Evolutionary conservation across 1,140 invertebrate species (phyloP).

Genomic region (Diabrotica undecimpunctata): DNA sequence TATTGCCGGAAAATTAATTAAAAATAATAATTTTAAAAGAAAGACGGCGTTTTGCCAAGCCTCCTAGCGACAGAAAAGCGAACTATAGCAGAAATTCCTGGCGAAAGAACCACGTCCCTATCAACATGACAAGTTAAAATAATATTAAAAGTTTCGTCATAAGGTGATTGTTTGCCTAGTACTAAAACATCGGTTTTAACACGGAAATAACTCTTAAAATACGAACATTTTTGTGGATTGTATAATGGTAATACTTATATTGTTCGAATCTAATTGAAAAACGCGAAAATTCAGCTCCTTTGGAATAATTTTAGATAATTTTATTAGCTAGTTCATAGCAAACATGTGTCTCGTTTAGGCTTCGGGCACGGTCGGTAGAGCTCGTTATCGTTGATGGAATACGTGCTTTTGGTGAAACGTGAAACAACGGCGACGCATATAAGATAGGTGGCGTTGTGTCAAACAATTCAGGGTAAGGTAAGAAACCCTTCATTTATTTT

Average conservation of each 20-base stretch:
- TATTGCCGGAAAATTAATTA: constrained; percentile 37
- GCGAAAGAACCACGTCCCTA: constrained; percentile 45
- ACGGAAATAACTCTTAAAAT: constrained; percentile 27
- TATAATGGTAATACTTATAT: constrained; percentile 19
- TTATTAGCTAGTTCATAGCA: constrained; percentile 30
- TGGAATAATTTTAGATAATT: constrained; percentile 26
- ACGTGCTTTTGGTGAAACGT: constrained; percentile 43
- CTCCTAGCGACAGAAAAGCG: constrained; percentile 32
- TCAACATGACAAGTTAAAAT: constrained; percentile 42
- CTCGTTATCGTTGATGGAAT: constrained; percentile 38
- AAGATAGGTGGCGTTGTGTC: constrained; percentile 45
- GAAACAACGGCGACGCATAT: constrained; percentile 39
- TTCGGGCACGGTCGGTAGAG: constrained; percentile 32
- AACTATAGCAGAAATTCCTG: constrained; percentile 42
- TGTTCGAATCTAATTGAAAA: constrained; percentile 33
- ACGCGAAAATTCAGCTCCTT: constrained; percentile 26
- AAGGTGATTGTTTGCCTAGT: constrained; percentile 28
- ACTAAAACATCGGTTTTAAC: constrained; percentile 26
- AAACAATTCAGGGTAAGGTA: constrained; percentile 41
- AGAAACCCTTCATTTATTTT: constrained; percentile 43
- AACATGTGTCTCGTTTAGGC: constrained; percentile 36
- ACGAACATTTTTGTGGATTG: constrained; percentile 39
- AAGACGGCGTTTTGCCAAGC: constrained; percentile 29
- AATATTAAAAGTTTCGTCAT: constrained; percentile 39
- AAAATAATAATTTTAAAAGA: constrained; percentile 31